A percentile compares a stretch with the other conserved stretches of the same genome.
Conservation (phyloP, 2,113 vertebrate species). For the Lampris incognitus region DNA sequence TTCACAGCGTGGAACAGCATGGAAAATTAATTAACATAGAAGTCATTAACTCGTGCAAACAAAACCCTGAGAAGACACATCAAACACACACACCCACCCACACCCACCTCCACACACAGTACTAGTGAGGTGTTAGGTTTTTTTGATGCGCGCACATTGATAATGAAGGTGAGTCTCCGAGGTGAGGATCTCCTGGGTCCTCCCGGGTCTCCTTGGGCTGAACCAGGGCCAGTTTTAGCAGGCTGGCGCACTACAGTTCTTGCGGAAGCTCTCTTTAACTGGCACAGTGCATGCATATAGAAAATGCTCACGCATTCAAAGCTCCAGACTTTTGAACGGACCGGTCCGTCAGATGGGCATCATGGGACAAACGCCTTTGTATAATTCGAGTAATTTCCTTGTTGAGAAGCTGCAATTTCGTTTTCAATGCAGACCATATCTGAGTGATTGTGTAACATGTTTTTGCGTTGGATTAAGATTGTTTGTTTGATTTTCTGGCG, state of each 20-base stretch:
- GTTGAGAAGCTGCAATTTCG: too few species aligned
- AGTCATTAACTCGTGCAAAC: slow-evolving; percentile 62
- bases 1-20: slow-evolving; percentile 3
- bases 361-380: too few species aligned
- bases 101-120: not conserved
- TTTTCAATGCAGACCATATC: too few species aligned
- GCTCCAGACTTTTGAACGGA: not conserved
- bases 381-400: too few species aligned
- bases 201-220: slow-evolving; percentile 21
- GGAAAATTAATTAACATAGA: slow-evolving; percentile 53
- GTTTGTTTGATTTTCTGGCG: too few species aligned
- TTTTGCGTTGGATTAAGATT: too few species aligned
- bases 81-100: not conserved
- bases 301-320: not conserved
- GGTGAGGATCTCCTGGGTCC: slow-evolving; percentile 45
- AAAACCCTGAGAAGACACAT: slow-evolving; percentile 7
- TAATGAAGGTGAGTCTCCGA: slow-evolving; percentile 55
- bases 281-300: not conserved
- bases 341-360: too few species aligned
- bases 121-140: slow-evolving; percentile 14
- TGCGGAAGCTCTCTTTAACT: not conserved
- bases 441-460: too few species aligned
- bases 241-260: slow-evolving; percentile 35
- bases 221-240: slow-evolving; percentile 7
- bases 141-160: slow-evolving; percentile 41